Base-by-base conservation (phyloP, 2,888 invertebrate genomes). In the Neria commutata region DNA sequence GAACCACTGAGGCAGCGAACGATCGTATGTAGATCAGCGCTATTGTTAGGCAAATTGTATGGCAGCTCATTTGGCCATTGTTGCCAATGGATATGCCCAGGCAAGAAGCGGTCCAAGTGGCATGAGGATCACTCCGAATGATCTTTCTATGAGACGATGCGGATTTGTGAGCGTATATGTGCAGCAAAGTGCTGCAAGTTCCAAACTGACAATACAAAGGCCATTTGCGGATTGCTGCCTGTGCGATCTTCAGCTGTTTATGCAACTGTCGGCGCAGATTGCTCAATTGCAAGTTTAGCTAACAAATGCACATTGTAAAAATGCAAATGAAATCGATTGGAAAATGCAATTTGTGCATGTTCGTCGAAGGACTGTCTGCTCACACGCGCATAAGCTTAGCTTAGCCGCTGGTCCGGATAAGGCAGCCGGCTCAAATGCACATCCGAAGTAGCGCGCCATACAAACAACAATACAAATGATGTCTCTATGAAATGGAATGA, bases 121-220 rank as follows among this genome's bases (percentile, higher is more conserved):
- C 8, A 25, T 53, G 21, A 65, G 73, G 68, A 69, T 73, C 73
- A 71, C 55, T 70, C 70, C 63, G 68, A 71, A 71, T 69, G 65
- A 72, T 71, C 70, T 67, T 62, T 72, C 34, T 37, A 25, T 17
- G 21, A 33, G 25, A 24, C n/a, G 14, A 25, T 47, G 54, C 45
- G 33, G 23, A 26, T 33, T 24, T 48, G 23, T 55, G 33, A 53
- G 55, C 46, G 58, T 45, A 46, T 46, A 23, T 46, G 46, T 46
- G 46, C 46, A 46, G 14, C 23, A 14, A 46, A 10, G 45, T 23
- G 45, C n/a, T n/a, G n/a, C n/a, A n/a, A n/a, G n/a, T n/a, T n/a
- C n/a, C n/a, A n/a, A n/a, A n/a, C n/a, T n/a, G n/a, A n/a, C n/a
- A n/a, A n/a, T n/a, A n/a, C n/a, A n/a, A n/a, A n/a, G n/a, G n/a